phyloP scores from a whole-genome alignment of 2,888 invertebrate genomes.

The Hemicrepidius hirtus region DNA sequence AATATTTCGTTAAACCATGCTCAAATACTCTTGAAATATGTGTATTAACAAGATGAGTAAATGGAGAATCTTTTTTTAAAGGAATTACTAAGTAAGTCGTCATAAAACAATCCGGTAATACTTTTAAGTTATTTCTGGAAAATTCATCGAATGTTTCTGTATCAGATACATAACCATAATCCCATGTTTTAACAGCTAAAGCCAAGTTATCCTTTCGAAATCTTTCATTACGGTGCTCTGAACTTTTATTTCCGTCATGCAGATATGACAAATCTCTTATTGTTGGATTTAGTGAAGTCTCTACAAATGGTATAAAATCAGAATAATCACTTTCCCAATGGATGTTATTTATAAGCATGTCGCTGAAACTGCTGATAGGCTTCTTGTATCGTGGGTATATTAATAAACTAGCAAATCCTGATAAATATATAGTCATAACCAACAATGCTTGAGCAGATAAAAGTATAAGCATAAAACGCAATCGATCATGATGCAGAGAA shows the following conservation, averaged over 20 bases:
- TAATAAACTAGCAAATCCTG: conserved; percentile 48
- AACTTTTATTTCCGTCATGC: neutral
- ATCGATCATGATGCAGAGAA: neutral
- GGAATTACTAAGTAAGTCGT: conserved; percentile 53
- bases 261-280: conserved; percentile 39
- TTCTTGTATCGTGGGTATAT: conserved; percentile 37
- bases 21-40: conserved; percentile 50
- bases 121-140: conserved; percentile 49
- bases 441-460: conserved; percentile 35
- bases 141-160: conserved; percentile 54
- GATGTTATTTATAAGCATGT: conserved; percentile 55
- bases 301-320: neutral
- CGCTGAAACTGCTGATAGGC: conserved; percentile 43
- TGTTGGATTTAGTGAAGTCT: conserved; percentile 43
- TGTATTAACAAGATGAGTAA: conserved; percentile 53
- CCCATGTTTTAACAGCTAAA: neutral
- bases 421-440: conserved; percentile 44
- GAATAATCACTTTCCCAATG: conserved; percentile 49
- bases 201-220: neutral
- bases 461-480: conserved; percentile 32
- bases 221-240: neutral
- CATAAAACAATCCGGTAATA: conserved; percentile 53
- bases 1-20: conserved; percentile 55
- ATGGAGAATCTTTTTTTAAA: conserved; percentile 41
- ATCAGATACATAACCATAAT: conserved; percentile 37